Evolutionary conservation across 2,888 invertebrate species (phyloP).

Genomic region (Deroplatys truncata): DNA sequence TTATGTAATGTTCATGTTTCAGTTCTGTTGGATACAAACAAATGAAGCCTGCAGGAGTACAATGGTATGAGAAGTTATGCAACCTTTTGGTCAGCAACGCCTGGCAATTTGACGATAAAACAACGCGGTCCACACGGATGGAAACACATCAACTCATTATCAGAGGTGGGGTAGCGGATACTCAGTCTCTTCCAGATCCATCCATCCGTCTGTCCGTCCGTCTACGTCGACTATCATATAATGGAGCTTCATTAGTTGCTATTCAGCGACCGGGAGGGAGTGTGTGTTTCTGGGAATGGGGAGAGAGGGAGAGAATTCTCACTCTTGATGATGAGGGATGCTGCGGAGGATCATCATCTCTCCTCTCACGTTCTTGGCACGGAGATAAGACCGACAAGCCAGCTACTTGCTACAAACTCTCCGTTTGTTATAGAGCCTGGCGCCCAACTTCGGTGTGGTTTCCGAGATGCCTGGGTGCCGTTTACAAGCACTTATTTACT

Average conservation of each 20-base stretch:
- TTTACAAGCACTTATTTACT: neutral
- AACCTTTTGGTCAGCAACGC: neutral
- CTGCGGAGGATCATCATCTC: neutral
- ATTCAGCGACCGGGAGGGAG: conserved; percentile 39
- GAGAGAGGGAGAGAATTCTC: neutral
- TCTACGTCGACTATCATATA: conserved; percentile 10
- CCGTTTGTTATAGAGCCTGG: neutral
- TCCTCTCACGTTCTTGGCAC: neutral
- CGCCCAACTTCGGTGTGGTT: neutral
- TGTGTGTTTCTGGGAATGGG: conserved; percentile 36
- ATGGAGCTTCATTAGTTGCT: conserved; percentile 32
- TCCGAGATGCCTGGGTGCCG: neutral
- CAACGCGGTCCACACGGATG: neutral
- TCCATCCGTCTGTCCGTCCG: neutral
- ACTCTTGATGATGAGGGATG: conserved; percentile 1
- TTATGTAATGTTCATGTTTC: no score
- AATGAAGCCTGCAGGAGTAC: no score
- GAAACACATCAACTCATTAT: neutral
- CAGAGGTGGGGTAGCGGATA: neutral
- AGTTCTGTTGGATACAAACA: no score
- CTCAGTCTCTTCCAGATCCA: neutral
- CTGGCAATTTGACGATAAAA: neutral
- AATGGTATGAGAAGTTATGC: neutral
- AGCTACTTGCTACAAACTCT: neutral
- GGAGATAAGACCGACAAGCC: neutral